Base-by-base conservation (phyloP, 2,888 invertebrate genomes). In the Bellardia bayeri region DNA sequence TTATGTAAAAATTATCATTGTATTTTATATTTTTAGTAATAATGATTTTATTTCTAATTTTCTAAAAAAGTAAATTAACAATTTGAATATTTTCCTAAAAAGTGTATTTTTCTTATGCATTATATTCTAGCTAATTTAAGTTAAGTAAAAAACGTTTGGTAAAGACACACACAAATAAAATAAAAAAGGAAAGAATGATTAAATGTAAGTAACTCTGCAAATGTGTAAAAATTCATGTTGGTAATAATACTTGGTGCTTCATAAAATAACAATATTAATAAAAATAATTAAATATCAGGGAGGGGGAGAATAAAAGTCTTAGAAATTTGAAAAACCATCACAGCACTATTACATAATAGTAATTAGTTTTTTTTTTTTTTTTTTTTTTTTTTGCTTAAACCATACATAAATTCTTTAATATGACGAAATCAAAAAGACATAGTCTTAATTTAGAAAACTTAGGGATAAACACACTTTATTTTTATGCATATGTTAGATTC, bases 311-410 rank as follows among this genome's bases (percentile, higher is more conserved):
- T 16, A 66, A 16, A 63, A 78, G 71, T 76, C 56, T 78, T 71
- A 51, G 42, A 74, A 84, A 79, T 72, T 84, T 80, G 64, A 75
- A 69, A 83, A 81, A 74, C 84, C 87, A 87, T 87, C 87, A 87
- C 87, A 87, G 87, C 87, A 79, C 78, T 85, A 87, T 78, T 84
- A 42, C 51, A 64, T 33, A 78, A 84, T 83, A 83, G 74, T 82
- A 78, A 40, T 71, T 37, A 42, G 56, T 40, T 68, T 58, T 63
- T 7, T 51, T 51, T 51, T 58, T 49, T 61, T 7, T 71, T 40
- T 51, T 56, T 7, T 16, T 72, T 40, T 69, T 69, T 16, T 40
- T 56, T 69, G 23, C 49, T 72, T 71, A 66, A 82, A 63, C 63
- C 61, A 66, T 74, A 66, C 58, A 42, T 72, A 82, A 71, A 71